A percentile compares a stretch with the other conserved stretches of the same genome.
These are phyloP conservation scores for Cerceris ruficornis DNA, from an alignment of 2,888 invertebrate genomes.

Conservation along the genomic window DNA sequence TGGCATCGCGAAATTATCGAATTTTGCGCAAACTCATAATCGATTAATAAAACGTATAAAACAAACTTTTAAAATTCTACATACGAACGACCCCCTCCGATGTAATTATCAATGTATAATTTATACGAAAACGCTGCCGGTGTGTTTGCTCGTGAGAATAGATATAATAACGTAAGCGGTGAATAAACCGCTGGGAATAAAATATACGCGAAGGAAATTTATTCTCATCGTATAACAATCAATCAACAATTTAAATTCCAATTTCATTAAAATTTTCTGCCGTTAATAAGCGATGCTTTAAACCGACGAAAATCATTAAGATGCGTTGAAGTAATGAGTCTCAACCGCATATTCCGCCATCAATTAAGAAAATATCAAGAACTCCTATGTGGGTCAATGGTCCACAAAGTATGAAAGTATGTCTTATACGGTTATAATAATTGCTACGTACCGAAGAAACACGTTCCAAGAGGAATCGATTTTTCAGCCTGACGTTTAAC, in stretches of 20 bases:
- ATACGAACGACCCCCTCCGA: too few relatives aligned
- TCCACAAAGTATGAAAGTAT: slow-evolving; percentile 49
- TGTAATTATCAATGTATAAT: too few relatives aligned
- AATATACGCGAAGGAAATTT: neutral
- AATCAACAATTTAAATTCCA: neutral
- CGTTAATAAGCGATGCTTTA: neutral
- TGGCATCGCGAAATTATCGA: too few relatives aligned
- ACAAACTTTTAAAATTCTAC: too few relatives aligned
- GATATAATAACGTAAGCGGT: too few relatives aligned
- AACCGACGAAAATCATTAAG: neutral
- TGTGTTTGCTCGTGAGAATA: too few relatives aligned
- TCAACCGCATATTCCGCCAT: slow-evolving; percentile 21
- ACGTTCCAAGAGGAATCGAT: slow-evolving; percentile 24
- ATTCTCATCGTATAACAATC: neutral
- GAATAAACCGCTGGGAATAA: neutral
- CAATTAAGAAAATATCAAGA: slow-evolving; percentile 41
- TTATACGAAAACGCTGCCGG: too few relatives aligned
- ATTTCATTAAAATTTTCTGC: neutral
- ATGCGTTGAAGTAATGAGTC: slow-evolving; percentile 3
- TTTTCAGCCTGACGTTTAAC: slow-evolving; percentile 6
- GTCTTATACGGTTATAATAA: slow-evolving; percentile 37
- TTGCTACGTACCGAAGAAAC: slow-evolving; percentile 29
- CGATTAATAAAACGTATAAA: too few relatives aligned
- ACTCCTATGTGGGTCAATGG: slow-evolving; percentile 49
- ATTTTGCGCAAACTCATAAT: too few relatives aligned